Percentiles rank a stretch among this genome's conserved stretches.
Conservation (phyloP, 2,797 vertebrate genomes). For the Rhabdomys pumilio region DNA sequence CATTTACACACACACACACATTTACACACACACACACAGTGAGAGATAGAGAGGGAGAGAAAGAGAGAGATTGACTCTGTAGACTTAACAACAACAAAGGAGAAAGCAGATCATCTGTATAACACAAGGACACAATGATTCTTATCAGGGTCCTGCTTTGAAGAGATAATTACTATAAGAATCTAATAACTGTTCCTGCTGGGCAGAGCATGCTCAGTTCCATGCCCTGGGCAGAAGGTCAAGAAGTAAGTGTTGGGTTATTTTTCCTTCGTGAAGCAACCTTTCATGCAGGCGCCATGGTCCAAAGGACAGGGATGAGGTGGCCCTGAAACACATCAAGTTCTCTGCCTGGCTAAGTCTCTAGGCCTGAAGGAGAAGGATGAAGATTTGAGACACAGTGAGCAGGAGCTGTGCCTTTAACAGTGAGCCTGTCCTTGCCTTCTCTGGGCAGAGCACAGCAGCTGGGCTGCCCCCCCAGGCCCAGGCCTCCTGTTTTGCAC, state of each 20-base stretch:
- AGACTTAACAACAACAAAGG: neutral
- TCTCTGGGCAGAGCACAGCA: conserved; percentile 78
- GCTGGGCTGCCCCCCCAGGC: conserved; percentile 82
- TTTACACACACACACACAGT: neutral
- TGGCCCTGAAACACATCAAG: accelerated
- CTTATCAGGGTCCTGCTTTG: neutral
- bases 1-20: neutral
- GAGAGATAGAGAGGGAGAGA: neutral
- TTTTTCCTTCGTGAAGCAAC: neutral
- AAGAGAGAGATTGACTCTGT: neutral
- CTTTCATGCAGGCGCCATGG: neutral
- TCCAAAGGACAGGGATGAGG: accelerated
- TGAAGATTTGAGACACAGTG: neutral
- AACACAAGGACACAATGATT: neutral
- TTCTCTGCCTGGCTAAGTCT: neutral
- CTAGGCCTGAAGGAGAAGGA: neutral
- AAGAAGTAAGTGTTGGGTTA: neutral
- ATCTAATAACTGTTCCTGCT: no score
- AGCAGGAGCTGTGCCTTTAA: conserved; percentile 79
- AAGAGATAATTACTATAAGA: accelerated
- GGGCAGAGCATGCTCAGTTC: neutral
- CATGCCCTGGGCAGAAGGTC: no score
- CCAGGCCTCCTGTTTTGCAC: conserved; percentile 86
- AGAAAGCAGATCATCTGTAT: accelerated
- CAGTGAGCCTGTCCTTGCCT: neutral